These are phyloP conservation scores for Sisyra terminalis DNA, from an alignment of 2,888 invertebrate species.

Conservation along the genomic window DNA sequence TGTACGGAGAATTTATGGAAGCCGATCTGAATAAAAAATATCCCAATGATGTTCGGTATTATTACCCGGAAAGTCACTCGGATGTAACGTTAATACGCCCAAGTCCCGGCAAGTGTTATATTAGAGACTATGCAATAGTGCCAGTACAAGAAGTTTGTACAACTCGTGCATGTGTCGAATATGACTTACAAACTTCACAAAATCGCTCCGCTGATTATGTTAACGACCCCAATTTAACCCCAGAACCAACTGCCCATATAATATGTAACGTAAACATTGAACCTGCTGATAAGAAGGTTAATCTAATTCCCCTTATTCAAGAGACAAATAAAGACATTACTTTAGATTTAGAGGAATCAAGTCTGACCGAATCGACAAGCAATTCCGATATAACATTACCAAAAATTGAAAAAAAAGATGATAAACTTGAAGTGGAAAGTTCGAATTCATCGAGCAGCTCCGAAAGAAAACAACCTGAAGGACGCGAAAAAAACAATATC, in stretches of 20 bases:
- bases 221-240: conserved; percentile 10
- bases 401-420: conserved; percentile 5
- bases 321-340: conserved; percentile 1
- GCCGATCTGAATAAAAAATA: conserved; percentile 13
- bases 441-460: conserved; percentile 8
- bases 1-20: conserved; percentile 11
- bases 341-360: conserved; percentile 7
- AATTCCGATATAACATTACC: conserved; percentile 6
- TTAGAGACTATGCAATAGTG: conserved; percentile 14
- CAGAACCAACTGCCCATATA: conserved; percentile 18
- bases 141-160: conserved; percentile 27
- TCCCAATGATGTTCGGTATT: conserved; percentile 10
- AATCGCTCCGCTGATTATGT: conserved; percentile 10
- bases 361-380: conserved; percentile 5
- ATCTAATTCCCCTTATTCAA: conserved; percentile 8
- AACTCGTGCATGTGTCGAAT: conserved; percentile 37
- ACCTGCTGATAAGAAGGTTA: conserved; percentile 15
- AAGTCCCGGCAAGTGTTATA: conserved; percentile 11
- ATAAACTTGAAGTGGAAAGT: conserved; percentile 4
- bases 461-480: conserved; percentile 23
- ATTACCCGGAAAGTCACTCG: conserved; percentile 9
- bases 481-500: conserved; percentile 17
- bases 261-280: conserved; percentile 22
- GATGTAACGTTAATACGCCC: conserved; percentile 10
- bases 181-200: conserved; percentile 27